Percentiles rank a stretch among this genome's conserved stretches.
Conservation (phyloP, 2,888 invertebrate genomes). For the Chorisops tibialis region DNA sequence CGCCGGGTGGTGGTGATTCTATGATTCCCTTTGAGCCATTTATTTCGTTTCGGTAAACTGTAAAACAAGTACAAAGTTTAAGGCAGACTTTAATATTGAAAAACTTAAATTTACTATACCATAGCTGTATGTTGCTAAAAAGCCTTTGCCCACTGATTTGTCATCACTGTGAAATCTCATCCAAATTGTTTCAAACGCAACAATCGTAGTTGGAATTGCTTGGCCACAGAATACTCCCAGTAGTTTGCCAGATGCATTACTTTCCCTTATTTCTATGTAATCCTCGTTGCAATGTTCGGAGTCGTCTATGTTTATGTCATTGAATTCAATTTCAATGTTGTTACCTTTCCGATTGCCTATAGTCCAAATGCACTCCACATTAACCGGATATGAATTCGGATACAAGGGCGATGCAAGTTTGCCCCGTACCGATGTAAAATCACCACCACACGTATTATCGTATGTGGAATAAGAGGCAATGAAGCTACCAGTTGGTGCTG, state of each 20-base stretch:
- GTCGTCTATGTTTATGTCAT: conserved; percentile 63
- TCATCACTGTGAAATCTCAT: conserved; percentile 70
- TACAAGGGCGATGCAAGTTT: conserved; percentile 67
- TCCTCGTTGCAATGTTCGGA: conserved; percentile 78
- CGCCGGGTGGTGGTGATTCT: conserved; percentile 37
- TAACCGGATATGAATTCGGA: conserved; percentile 65
- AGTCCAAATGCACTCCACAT: conserved; percentile 73
- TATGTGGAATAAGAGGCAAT: conserved; percentile 53
- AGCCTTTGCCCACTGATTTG: conserved; percentile 62
- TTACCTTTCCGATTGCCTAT: conserved; percentile 67
- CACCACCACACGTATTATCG: conserved; percentile 67
- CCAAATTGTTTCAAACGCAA: conserved; percentile 62
- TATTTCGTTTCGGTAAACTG: conserved; percentile 37
- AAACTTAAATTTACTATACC: conserved; percentile 50
- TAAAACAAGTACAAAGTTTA: not conserved
- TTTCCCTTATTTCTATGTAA: conserved; percentile 79
- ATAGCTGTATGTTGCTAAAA: conserved; percentile 68
- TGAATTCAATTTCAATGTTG: conserved; percentile 63
- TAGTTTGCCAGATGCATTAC: conserved; percentile 60
- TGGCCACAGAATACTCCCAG: conserved; percentile 72
- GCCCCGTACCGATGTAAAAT: conserved; percentile 60
- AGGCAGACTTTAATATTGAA: not conserved
- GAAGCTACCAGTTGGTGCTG: conserved; percentile 33
- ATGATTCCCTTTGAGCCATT: conserved; percentile 41
- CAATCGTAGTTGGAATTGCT: conserved; percentile 55